Evolutionary conservation across 1,140 invertebrate genomes (phyloP), one percentile per base, ranked within the genome.

Genomic region (Caerostris extrusa): DNA sequence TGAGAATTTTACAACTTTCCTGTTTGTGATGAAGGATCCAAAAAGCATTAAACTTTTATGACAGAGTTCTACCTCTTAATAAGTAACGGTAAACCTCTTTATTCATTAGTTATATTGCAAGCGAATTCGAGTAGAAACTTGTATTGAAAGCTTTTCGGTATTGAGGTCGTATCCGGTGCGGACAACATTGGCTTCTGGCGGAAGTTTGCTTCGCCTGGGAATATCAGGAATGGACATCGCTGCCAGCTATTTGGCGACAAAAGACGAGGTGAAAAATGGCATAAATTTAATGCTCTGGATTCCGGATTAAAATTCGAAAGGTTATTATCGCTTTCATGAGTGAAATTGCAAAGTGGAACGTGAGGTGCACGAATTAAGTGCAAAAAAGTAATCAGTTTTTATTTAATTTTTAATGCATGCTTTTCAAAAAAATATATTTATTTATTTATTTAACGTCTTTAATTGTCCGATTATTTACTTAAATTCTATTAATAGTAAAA

Each of bases 221-320:
- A 60, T 85, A 19, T 34, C 55, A 85, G 3, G 55, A 60, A 3
- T 19, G n/a, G 69, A 14, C 56, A 85, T 85, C 82, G n/a, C 82
- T 34, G n/a, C 82, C 10, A 19, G 57, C 19, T 14, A 5, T 58
- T 85, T 19, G 12, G 5, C 56, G 8, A 85, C 82, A 85, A 85
- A 85, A 58, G 55, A 58, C n/a, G 12, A 53, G 10, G 14, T 53
- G 77, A 34, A 53, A 7, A 85, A 58, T 85, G 55, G n/a, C 55
- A 58, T 57, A n/a, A 5, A 56, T 85, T 77, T 85, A 81, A 85
- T 85, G 17, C n/a, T n/a, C 17, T 85, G 55, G 10, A 34, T 34
- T 60, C 82, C 19, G 82, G 82, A 85, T 85, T 85, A 85, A 85
- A 58, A 58, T 85, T 85, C 82, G 19, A 85, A 60, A 85, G 17